A percentile compares a stretch with the other conserved stretches of the same genome.
Evolutionary conservation across 1,140 invertebrate genomes (phyloP).

Genomic region (Drosophila malerkotliana): DNA sequence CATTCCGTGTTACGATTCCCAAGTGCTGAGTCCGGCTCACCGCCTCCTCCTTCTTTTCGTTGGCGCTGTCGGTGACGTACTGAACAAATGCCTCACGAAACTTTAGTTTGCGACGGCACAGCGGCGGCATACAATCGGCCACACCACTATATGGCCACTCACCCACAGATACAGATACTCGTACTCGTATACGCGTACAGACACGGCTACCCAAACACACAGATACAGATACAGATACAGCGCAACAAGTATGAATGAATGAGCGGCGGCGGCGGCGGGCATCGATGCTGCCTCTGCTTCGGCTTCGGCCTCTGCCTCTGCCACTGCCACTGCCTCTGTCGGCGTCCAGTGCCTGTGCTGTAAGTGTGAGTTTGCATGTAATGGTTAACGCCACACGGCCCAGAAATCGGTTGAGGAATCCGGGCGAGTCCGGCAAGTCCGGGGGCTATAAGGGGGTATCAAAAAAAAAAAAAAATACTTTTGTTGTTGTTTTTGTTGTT

Average conservation of each 20-base stretch:
- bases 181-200: not conserved
- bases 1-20: slow-evolving; percentile 23
- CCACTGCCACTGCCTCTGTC: slow-evolving; percentile 1
- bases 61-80: slow-evolving; percentile 79
- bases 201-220: slow-evolving; percentile 15
- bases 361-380: slow-evolving; percentile 78
- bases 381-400: slow-evolving; percentile 70
- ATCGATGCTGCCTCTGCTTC: slow-evolving; percentile 7
- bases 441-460: slow-evolving; percentile 12
- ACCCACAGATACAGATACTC: slow-evolving; percentile 11
- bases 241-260: slow-evolving; percentile 74
- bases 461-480: too few relatives aligned
- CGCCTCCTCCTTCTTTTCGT: slow-evolving; percentile 79
- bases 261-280: slow-evolving; percentile 11
- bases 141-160: slow-evolving; percentile 5
- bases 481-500: not conserved
- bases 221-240: slow-evolving; percentile 27
- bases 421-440: slow-evolving; percentile 1
- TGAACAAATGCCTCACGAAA: slow-evolving; percentile 71
- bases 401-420: slow-evolving; percentile 3
- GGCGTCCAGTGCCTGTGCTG: slow-evolving; percentile 33
- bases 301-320: not conserved
- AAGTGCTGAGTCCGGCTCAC: slow-evolving; percentile 55
- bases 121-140: slow-evolving; percentile 22
- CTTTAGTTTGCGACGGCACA: slow-evolving; percentile 69